Base-by-base conservation (phyloP, 2,113 vertebrate species). In the Platycercus adscitus region DNA sequence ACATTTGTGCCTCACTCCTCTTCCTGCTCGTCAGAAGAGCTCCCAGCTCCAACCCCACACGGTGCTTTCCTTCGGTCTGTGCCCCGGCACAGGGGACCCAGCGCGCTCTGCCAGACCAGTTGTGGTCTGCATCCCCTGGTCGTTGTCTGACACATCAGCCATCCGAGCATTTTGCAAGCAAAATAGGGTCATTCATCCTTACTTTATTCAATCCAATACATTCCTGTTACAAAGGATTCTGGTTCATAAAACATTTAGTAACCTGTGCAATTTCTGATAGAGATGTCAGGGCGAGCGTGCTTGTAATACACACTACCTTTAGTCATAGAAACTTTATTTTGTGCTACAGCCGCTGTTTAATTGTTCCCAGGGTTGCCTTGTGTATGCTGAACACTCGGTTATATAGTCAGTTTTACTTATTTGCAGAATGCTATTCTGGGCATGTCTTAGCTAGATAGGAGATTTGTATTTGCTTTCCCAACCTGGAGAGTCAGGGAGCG, bases 381-480 rank as follows among this genome's bases (percentile, higher is more conserved):
- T 83, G 70, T 77, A 10, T 64, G 75, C 55, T 43, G 37, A 88
- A 35, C 25, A 2, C 13, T 79, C 43, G 8, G 61, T 88, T 79
- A 16, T 20, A 7, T 5, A 77, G 82, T 94, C 81, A 31, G 76
- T 97, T 94, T 87, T 81, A 68, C 61, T 95, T 93, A 93, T 78
- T 97, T 93, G 83, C 33, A 58, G 71, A 95, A 86, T 82, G 46
- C 53, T 91, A 91, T 96, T 92, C 83, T 95, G 68, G 86, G 33
- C 77, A 80, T 93, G 69, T 93, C 93, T 95, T 96, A 84, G 77
- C 61, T 85, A 86, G 73, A 25, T 72, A 35, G 61, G 73, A 89
- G 64, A 68, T 91, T 91, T 93, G 81, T 94, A 76, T 96, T 96
- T 97, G 80, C 90, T 95, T 97, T 78, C 84, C 55, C 70, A 81